Percentiles rank a stretch among this genome's conserved stretches.
Conservation (phyloP, 2,888 invertebrate genomes). For the Cryptocephalus moraei region DNA sequence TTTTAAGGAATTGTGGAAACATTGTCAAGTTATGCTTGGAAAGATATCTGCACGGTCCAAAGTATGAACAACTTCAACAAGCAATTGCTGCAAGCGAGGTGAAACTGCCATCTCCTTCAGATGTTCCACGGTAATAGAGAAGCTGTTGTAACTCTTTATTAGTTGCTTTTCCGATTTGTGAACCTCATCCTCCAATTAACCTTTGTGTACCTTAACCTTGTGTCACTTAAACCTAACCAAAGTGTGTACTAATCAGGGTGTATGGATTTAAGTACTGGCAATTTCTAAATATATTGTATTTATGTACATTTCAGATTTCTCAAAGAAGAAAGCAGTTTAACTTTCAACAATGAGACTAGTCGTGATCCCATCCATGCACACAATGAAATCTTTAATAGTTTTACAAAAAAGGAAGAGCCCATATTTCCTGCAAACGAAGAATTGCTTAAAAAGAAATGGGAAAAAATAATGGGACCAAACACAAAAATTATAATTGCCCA, state of each 20-base stretch:
- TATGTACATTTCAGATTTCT: conserved; percentile 38
- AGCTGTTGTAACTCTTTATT: conserved; percentile 24
- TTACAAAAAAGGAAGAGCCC: conserved; percentile 24
- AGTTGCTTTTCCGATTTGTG: conserved; percentile 23
- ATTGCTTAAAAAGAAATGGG: conserved; percentile 73
- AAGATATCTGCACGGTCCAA: conserved; percentile 81
- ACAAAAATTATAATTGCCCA: conserved; percentile 73
- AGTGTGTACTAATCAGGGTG: conserved; percentile 24
- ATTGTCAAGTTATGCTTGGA: conserved; percentile 82
- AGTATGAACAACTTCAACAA: conserved; percentile 79
- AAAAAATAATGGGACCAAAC: conserved; percentile 67
- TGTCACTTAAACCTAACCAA: conserved; percentile 14
- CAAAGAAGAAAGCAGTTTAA: conserved; percentile 32
- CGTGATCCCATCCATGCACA: conserved; percentile 29
- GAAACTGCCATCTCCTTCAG: conserved; percentile 46
- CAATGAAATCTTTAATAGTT: conserved; percentile 28
- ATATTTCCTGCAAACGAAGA: conserved; percentile 46
- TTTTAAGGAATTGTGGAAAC: conserved; percentile 87
- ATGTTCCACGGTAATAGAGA: conserved; percentile 45
- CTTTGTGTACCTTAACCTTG: conserved; percentile 18
- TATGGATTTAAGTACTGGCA: conserved; percentile 19
- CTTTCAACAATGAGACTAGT: conserved; percentile 23
- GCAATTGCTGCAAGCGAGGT: conserved; percentile 76
- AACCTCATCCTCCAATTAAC: conserved; percentile 16
- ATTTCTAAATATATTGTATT: conserved; percentile 25